Evolutionary conservation across 2,113 vertebrate species (phyloP).

Genomic region (Pantherophis guttatus): DNA sequence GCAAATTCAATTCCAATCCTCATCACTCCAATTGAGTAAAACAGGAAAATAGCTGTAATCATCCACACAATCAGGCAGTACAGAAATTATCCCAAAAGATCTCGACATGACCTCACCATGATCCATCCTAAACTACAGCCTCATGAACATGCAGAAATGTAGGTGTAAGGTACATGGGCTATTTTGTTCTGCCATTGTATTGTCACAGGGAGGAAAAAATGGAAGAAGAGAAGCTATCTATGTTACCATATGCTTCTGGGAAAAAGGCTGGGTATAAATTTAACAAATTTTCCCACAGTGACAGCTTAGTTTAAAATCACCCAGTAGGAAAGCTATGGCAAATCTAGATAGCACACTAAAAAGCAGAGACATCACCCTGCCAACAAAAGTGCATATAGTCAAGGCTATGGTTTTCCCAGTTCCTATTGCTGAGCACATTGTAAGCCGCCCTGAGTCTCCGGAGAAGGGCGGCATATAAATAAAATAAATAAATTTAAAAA

Average conservation of each 20-base stretch:
- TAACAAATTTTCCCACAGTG: not conserved
- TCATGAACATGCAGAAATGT: too few relatives aligned
- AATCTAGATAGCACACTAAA: too few relatives aligned
- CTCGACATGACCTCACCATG: not conserved
- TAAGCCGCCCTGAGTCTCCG: too few relatives aligned
- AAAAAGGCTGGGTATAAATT: not conserved
- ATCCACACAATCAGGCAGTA: constrained; percentile 43
- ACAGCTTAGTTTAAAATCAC: not conserved
- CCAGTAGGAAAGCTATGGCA: not conserved
- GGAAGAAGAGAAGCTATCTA: not conserved
- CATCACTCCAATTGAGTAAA: constrained; percentile 40
- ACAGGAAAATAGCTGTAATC: constrained; percentile 46
- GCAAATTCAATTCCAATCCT: constrained; percentile 37
- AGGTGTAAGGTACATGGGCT: not conserved
- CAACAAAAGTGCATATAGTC: too few relatives aligned
- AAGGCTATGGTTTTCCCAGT: too few relatives aligned
- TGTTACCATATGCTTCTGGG: not conserved
- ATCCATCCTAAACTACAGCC: not conserved
- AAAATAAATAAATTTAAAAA: too few relatives aligned
- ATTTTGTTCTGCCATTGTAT: not conserved
- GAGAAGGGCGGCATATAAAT: too few relatives aligned
- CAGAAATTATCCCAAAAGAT: constrained; percentile 18
- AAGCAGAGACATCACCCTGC: too few relatives aligned
- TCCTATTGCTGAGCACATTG: too few relatives aligned
- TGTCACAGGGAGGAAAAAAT: not conserved